Evolutionary conservation across 2,888 invertebrate genomes (phyloP).

Genomic region (Limnephilus marmoratus): DNA sequence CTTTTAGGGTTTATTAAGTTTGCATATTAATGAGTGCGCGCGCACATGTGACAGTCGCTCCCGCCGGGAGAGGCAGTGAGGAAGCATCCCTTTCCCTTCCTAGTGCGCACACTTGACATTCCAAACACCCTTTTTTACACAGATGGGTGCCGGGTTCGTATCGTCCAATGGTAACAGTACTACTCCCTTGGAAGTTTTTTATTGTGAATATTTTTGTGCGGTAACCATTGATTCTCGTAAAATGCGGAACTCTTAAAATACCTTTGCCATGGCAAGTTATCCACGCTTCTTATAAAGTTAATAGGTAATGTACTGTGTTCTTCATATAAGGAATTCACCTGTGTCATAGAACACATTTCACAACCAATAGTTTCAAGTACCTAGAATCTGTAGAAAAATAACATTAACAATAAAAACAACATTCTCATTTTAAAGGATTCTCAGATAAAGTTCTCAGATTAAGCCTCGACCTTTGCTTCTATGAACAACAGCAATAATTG

Average conservation of each 20-base stretch:
- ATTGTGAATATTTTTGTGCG: background rate
- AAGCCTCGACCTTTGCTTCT: background rate
- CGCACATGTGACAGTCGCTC: conserved; percentile 58
- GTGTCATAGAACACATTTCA: background rate
- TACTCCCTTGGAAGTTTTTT: conserved; percentile 11
- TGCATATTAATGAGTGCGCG: conserved; percentile 63
- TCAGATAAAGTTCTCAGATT: no score
- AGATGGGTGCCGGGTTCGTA: conserved; percentile 38
- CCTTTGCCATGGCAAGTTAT: background rate
- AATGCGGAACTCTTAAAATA: background rate
- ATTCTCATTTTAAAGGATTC: no score
- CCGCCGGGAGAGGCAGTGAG: conserved; percentile 5
- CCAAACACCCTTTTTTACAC: conserved; percentile 54
- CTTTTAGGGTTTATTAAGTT: conserved; percentile 65
- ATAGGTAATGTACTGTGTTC: no score
- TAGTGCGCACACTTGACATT: conserved; percentile 46
- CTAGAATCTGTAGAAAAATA: background rate
- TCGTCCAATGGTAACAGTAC: conserved; percentile 21
- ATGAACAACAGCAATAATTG: background rate
- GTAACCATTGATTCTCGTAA: background rate
- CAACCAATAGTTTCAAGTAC: background rate
- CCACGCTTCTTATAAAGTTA: no score
- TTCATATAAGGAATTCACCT: background rate
- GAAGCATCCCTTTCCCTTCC: conserved; percentile 23
- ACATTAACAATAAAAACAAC: background rate